These are phyloP conservation scores for Platyrinchus mystaceus DNA, from an alignment of 2,797 vertebrate genomes.

Conservation along the genomic window DNA sequence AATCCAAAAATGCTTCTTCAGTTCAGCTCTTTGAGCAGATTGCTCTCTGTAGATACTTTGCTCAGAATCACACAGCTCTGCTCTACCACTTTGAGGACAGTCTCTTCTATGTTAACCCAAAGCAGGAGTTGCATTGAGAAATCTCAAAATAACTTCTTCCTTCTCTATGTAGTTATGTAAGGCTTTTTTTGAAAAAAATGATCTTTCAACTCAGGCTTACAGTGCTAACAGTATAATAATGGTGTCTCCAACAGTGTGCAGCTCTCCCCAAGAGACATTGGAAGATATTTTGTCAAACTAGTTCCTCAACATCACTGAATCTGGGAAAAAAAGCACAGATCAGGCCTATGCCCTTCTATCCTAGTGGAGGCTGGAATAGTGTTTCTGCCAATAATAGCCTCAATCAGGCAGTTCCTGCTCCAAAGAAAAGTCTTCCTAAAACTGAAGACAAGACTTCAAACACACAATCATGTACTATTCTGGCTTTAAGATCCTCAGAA, in stretches of 20 bases:
- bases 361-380: neutral
- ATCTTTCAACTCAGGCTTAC: conserved; percentile 38
- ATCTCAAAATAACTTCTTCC: conserved; percentile 32
- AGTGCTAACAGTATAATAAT: conserved; percentile 34
- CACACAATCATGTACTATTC: neutral
- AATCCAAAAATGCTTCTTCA: neutral
- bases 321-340: neutral
- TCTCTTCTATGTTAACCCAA: neutral
- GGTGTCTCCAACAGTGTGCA: neutral
- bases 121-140: conserved; percentile 25
- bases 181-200: neutral
- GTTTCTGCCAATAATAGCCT: conserved; percentile 30
- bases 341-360: neutral
- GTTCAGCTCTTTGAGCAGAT: neutral
- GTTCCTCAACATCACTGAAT: conserved; percentile 17
- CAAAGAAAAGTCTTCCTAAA: conserved; percentile 31
- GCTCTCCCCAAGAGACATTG: conserved; percentile 14
- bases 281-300: conserved; percentile 48
- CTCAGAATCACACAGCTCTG: conserved; percentile 5
- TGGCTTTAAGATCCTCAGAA: neutral
- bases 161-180: conserved; percentile 16
- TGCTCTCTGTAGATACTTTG: neutral
- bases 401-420: conserved; percentile 1
- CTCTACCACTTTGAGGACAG: conserved; percentile 1
- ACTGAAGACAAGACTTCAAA: conserved; percentile 30